These are phyloP conservation scores for Penaeus monodon DNA, from an alignment of 2,888 invertebrate genomes.

Conservation along the genomic window DNA sequence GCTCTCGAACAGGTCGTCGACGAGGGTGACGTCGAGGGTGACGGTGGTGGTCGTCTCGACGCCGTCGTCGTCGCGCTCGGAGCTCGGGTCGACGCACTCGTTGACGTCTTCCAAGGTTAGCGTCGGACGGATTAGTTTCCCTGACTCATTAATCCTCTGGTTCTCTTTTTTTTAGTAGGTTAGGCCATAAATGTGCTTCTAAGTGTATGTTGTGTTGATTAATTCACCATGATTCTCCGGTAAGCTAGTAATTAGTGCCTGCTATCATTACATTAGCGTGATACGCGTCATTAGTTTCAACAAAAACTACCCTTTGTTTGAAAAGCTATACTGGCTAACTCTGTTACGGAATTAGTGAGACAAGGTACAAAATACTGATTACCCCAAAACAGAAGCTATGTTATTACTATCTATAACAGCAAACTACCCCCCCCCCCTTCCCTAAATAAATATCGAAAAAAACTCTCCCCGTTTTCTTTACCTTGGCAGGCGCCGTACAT, in stretches of 20 bases:
- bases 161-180: too few relatives aligned
- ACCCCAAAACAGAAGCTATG: background rate
- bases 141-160: background rate
- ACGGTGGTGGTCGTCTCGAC: conserved; percentile 26
- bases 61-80: background rate
- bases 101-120: conserved; percentile 59
- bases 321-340: too few relatives aligned
- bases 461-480: conserved; percentile 72
- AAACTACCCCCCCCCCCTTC: background rate
- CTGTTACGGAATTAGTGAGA: too few relatives aligned
- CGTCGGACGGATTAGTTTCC: conserved; percentile 6
- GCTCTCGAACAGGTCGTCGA: conserved; percentile 33
- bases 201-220: background rate
- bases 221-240: too few relatives aligned
- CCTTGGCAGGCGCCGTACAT: conserved; percentile 55
- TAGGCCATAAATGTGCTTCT: background rate
- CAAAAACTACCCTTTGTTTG: too few relatives aligned
- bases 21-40: conserved; percentile 10
- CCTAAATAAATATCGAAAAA: too few relatives aligned
- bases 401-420: background rate
- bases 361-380: too few relatives aligned
- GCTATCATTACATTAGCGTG: too few relatives aligned
- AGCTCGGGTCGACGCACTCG: conserved; percentile 58
- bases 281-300: too few relatives aligned
- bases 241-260: too few relatives aligned